Base-by-base conservation (phyloP, 2,797 vertebrate genomes). In the Chelmon rostratus region DNA sequence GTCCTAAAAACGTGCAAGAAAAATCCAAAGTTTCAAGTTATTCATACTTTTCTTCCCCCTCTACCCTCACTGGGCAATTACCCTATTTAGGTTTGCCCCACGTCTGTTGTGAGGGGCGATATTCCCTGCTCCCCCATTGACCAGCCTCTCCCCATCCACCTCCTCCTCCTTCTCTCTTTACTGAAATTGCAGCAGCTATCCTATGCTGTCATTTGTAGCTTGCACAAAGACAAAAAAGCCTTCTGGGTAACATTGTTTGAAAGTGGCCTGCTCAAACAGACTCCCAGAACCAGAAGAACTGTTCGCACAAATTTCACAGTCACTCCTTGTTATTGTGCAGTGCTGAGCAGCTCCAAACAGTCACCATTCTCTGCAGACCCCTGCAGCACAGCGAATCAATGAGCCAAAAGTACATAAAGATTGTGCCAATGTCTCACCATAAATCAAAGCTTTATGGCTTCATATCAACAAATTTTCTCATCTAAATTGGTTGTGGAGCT, bases 351-450 rank as follows among this genome's bases (percentile, higher is more conserved):
- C 84, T 88, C 81, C 85, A 82, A 89, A 91, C 70, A 79, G 81
- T 79, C 68, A 3, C 70, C 70, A 69, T 68, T 91, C 83, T 87
- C 82, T 86, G 84, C 88, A 89, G 85, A 88, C 64, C 83, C 85
- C 84, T 73, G 86, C 78, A 92, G 91, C 83, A 80, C 37, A 49
- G 49, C 73, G 82, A 88, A 88, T 88, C 89, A 87, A 89, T 86
- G 83, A 91, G 86, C 75, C 83, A 89, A 87, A 89, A 86, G 89
- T 90, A 87, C 82, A 92, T 88, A 86, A 81, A 90, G 83, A 89
- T 78, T 76, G 83, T 84, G 85, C 83, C 81, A 83, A 80, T 78
- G 84, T 91, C 84, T 91, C 68, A 56, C 73, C 67, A 88, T 84
- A 88, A 89, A 91, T 91, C 88, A 89, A 87, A 87, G 78, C 81